Evolutionary conservation across 2,888 invertebrate species (phyloP).

Genomic region (Drosophila monieri): DNA sequence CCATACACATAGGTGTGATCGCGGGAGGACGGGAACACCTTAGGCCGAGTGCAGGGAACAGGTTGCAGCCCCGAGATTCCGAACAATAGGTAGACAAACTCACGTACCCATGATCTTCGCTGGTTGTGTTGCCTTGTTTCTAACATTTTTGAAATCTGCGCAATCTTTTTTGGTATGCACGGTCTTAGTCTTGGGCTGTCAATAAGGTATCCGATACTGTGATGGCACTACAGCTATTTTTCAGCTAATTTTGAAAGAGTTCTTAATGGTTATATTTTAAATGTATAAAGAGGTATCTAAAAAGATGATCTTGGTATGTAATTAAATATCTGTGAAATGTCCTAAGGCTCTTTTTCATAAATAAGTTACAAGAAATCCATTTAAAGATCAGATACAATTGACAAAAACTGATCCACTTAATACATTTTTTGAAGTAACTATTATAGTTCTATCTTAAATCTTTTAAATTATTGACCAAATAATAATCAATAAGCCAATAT

Average conservation of each 20-base stretch:
- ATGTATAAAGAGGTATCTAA: not conserved
- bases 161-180: conserved; percentile 76
- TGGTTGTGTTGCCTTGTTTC: conserved; percentile 51
- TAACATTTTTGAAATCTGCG: conserved; percentile 72
- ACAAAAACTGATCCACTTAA: too few relatives aligned
- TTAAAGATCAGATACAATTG: too few relatives aligned
- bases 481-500: too few relatives aligned
- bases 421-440: too few relatives aligned
- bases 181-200: conserved; percentile 37
- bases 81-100: conserved; percentile 74
- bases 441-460: too few relatives aligned
- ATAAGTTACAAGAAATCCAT: too few relatives aligned
- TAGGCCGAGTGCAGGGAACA: conserved; percentile 75
- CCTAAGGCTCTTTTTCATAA: too few relatives aligned
- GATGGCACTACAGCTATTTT: conserved; percentile 5
- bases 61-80: conserved; percentile 55
- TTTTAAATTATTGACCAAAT: too few relatives aligned
- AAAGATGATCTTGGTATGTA: not conserved
- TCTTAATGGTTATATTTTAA: not conserved
- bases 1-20: conserved; percentile 69
- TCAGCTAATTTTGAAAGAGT: not conserved
- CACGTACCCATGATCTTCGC: conserved; percentile 63
- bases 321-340: too few relatives aligned
- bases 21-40: conserved; percentile 60
- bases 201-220: conserved; percentile 35